These are phyloP conservation scores for Folsomia candida DNA, from an alignment of 2,888 invertebrate genomes.

Conservation along the genomic window DNA sequence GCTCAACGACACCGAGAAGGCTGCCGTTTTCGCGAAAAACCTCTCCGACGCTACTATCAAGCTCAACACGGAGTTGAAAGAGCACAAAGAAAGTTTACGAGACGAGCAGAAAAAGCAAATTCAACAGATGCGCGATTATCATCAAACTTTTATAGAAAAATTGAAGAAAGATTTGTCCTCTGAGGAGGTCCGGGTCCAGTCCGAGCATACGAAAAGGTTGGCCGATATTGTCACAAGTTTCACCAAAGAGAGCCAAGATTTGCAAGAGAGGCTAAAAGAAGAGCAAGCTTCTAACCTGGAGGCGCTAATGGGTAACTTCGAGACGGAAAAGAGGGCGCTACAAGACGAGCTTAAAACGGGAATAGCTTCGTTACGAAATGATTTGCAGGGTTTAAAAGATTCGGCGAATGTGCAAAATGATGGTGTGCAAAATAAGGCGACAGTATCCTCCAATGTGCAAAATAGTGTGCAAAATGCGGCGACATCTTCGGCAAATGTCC, in stretches of 20 bases:
- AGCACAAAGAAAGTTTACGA: constrained; percentile 30
- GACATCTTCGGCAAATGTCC: no score
- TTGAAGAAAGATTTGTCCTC: constrained; percentile 31
- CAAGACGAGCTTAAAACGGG: constrained; percentile 13
- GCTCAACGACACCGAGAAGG: neutral
- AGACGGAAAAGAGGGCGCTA: constrained; percentile 18
- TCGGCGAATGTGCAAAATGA: no score
- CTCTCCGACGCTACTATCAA: constrained; percentile 14
- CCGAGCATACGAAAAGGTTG: constrained; percentile 25
- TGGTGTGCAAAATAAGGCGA: no score
- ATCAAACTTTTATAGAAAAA: constrained; percentile 32
- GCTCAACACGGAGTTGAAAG: constrained; percentile 20
- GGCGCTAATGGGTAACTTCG: constrained; percentile 26
- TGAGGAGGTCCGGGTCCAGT: constrained; percentile 29
- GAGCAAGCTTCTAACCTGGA: constrained; percentile 30
- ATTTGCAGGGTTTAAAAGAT: constrained; percentile 15
- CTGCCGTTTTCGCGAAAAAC: neutral
- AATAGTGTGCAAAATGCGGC: neutral
- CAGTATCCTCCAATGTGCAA: no score
- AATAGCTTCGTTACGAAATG: constrained; percentile 13
- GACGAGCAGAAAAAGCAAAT: constrained; percentile 36
- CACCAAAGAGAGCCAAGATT: constrained; percentile 31
- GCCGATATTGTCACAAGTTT: constrained; percentile 31
- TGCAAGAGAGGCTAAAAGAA: constrained; percentile 20
- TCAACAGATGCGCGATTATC: constrained; percentile 34